phyloP scores from a whole-genome alignment of 2,888 invertebrate species.

The Phengaris alcon region DNA sequence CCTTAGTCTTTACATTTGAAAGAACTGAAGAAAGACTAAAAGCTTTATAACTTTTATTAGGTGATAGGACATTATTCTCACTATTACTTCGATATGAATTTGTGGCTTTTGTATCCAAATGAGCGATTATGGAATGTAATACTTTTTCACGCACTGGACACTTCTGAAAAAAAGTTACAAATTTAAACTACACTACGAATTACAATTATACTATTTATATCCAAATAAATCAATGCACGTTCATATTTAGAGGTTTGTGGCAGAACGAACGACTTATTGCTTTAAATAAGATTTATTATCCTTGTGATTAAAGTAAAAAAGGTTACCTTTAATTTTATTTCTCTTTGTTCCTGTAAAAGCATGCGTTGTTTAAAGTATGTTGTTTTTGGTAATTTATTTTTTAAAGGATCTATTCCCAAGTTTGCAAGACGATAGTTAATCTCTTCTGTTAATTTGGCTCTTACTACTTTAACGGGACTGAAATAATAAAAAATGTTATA shows the following conservation, averaged over 20 bases:
- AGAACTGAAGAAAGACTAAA: constrained; percentile 69
- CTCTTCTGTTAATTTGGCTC: constrained; percentile 71
- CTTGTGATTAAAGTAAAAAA: neutral
- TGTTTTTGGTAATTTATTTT: constrained; percentile 76
- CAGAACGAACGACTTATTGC: constrained; percentile 31
- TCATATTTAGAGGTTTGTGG: no score
- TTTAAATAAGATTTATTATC: neutral
- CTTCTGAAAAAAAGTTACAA: constrained; percentile 60
- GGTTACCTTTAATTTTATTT: constrained; percentile 77
- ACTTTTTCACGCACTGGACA: constrained; percentile 68
- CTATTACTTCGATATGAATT: constrained; percentile 45
- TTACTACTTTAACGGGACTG: constrained; percentile 64
- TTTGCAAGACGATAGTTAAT: constrained; percentile 77
- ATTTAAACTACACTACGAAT: no score
- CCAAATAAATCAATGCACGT: no score
- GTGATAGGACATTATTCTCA: constrained; percentile 51
- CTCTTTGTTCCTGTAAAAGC: constrained; percentile 78
- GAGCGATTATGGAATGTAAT: constrained; percentile 65
- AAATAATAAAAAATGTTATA: constrained; percentile 36
- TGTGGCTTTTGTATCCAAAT: constrained; percentile 61
- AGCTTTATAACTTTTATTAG: constrained; percentile 49
- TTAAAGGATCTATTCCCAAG: constrained; percentile 82
- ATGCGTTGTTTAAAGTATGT: constrained; percentile 79
- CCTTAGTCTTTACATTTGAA: constrained; percentile 76
- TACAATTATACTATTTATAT: no score